Conservation (phyloP, 1,140 invertebrate species). For the Daktulosphaira vitifoliae region DNA sequence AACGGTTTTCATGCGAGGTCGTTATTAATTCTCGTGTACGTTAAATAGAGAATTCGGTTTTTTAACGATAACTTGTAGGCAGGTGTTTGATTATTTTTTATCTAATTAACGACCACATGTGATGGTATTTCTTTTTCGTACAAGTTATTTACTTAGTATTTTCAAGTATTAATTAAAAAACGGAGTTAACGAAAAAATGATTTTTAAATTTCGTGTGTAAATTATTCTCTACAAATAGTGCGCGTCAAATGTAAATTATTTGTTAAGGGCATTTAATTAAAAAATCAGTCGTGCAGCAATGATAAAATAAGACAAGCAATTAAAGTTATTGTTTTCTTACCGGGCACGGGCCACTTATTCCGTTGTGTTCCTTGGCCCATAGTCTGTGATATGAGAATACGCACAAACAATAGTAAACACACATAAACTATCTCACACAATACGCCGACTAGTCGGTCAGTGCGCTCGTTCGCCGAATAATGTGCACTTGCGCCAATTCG, state of each 20-base stretch:
- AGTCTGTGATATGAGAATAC: slow-evolving; percentile 4
- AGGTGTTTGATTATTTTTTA: too few relatives aligned
- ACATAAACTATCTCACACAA: slow-evolving; percentile 3
- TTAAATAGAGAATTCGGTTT: too few relatives aligned
- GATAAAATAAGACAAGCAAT: neutral
- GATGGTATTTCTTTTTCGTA: too few relatives aligned
- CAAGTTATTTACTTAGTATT: too few relatives aligned
- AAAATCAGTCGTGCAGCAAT: slow-evolving; percentile 20
- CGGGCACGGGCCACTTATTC: slow-evolving; percentile 23
- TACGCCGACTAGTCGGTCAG: neutral
- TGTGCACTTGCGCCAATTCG: slow-evolving; percentile 14
- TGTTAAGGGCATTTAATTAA: neutral
- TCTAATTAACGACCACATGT: too few relatives aligned
- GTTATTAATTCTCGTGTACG: too few relatives aligned
- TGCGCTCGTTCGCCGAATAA: neutral
- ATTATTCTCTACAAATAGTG: too few relatives aligned
- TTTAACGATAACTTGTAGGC: too few relatives aligned
- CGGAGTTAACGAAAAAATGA: too few relatives aligned
- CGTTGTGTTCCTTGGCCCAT: slow-evolving; percentile 4
- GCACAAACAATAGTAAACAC: neutral
- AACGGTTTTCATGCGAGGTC: neutral
- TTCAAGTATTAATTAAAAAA: too few relatives aligned
- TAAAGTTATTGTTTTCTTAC: neutral
- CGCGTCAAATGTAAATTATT: too few relatives aligned
- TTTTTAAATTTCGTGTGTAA: too few relatives aligned